A percentile compares a stretch with the other conserved stretches of the same genome.
Evolutionary conservation across 2,888 invertebrate genomes (phyloP).

Genomic region (Diarsia dahlii): DNA sequence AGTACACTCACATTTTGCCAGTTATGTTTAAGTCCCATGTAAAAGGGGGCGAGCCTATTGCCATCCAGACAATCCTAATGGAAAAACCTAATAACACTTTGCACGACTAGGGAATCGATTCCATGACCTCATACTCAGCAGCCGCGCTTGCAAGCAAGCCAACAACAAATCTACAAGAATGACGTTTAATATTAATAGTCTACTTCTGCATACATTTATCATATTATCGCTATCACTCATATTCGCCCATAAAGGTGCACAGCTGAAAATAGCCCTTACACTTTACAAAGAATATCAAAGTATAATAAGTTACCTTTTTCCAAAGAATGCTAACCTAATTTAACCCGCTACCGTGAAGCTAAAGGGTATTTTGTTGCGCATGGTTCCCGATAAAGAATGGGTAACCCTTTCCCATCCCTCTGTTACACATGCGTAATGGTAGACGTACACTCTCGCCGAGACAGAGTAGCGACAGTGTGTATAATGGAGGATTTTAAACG

Average conservation of each 20-base stretch:
- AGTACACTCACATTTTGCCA: background rate
- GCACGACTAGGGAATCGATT: too few relatives aligned
- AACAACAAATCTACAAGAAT: background rate
- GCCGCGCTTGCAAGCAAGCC: too few relatives aligned
- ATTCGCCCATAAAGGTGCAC: background rate
- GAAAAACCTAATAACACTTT: too few relatives aligned
- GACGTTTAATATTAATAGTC: background rate
- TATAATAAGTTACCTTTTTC: conserved; percentile 34
- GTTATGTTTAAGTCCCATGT: background rate
- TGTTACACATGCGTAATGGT: background rate
- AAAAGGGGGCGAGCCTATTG: too few relatives aligned
- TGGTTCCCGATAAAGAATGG: background rate
- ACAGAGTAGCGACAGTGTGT: too few relatives aligned
- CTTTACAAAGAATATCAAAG: conserved; percentile 10
- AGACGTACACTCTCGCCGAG: background rate
- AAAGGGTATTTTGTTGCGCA: conserved; percentile 23
- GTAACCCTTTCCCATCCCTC: conserved; percentile 1
- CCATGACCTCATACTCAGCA: too few relatives aligned
- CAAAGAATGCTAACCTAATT: conserved; percentile 30
- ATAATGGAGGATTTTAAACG: background rate
- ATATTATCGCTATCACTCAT: background rate
- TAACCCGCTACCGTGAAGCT: background rate
- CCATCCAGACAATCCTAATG: too few relatives aligned
- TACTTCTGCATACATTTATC: background rate
- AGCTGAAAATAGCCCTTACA: conserved; percentile 5